These are phyloP conservation scores for Aradus depressus DNA, from an alignment of 2,888 invertebrate genomes.

Conservation along the genomic window DNA sequence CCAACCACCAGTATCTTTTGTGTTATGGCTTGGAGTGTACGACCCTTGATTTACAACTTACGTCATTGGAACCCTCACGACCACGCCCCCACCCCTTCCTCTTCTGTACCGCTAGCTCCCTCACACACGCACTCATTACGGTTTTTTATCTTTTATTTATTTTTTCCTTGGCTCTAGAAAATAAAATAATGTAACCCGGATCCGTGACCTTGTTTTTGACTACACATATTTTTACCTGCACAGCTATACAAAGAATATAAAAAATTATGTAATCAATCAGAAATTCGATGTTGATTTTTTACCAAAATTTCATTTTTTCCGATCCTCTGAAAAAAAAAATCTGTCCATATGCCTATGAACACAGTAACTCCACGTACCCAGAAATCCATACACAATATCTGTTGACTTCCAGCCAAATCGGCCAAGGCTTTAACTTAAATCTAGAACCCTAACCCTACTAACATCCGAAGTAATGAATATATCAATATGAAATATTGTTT, in stretches of 20 bases:
- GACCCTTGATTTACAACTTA: conserved; percentile 11
- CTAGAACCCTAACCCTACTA: no score
- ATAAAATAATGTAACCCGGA: not conserved
- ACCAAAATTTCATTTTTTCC: no score
- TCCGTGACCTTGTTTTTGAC: not conserved
- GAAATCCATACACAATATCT: no score
- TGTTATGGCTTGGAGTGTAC: conserved; percentile 3
- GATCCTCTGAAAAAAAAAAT: no score
- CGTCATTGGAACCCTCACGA: conserved; percentile 15
- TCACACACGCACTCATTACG: not conserved
- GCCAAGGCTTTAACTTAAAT: no score
- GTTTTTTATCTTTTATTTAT: not conserved
- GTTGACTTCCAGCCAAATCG: no score
- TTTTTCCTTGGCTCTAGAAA: not conserved
- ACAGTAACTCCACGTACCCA: no score
- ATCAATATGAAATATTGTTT: no score
- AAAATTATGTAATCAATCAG: no score
- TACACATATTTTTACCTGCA: not conserved
- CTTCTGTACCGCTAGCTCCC: not conserved
- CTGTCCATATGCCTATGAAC: no score
- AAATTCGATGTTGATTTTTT: no score
- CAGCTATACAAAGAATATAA: not conserved
- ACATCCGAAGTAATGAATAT: no score
- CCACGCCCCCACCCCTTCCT: conserved; percentile 30
- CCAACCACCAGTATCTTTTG: conserved; percentile 3